phyloP scores from a whole-genome alignment of 2,888 invertebrate species.

The Sussaba pulchella region DNA sequence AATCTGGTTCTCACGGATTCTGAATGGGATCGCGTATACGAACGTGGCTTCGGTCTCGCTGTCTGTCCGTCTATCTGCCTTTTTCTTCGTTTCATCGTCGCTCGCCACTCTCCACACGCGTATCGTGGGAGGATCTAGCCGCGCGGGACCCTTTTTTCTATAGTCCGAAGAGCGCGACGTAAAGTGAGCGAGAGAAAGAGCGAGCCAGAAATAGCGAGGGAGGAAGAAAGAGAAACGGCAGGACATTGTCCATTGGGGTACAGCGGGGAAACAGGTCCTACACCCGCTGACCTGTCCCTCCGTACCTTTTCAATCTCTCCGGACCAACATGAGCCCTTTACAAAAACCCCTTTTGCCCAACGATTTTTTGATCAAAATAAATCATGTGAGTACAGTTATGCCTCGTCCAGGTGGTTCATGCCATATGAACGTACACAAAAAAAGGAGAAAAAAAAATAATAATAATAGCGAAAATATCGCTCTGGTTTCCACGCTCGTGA shows the following conservation, averaged over 20 bases:
- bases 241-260: slow-evolving; percentile 84
- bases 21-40: slow-evolving; percentile 78
- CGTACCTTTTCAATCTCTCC: slow-evolving; percentile 66
- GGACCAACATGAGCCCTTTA: slow-evolving; percentile 53
- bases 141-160: slow-evolving; percentile 79
- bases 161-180: slow-evolving; percentile 43
- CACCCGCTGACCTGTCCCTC: slow-evolving; percentile 81
- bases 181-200: slow-evolving; percentile 60
- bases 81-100: slow-evolving; percentile 53
- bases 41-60: slow-evolving; percentile 26
- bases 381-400: slow-evolving; percentile 82
- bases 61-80: slow-evolving; percentile 65
- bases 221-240: slow-evolving; percentile 71
- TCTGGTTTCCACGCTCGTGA: slow-evolving; percentile 63
- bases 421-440: slow-evolving; percentile 29
- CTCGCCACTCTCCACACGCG: slow-evolving; percentile 83
- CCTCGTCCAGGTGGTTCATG: slow-evolving; percentile 74
- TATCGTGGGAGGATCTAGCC: slow-evolving; percentile 85
- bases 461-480: slow-evolving; percentile 38
- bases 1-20: slow-evolving; percentile 84
- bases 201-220: too few relatives aligned
- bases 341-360: slow-evolving; percentile 79
- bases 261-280: slow-evolving; percentile 73
- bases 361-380: slow-evolving; percentile 83
- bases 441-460: background rate